These are phyloP conservation scores for Eremobia ochroleuca DNA, from an alignment of 2,888 invertebrate genomes.

Conservation along the genomic window DNA sequence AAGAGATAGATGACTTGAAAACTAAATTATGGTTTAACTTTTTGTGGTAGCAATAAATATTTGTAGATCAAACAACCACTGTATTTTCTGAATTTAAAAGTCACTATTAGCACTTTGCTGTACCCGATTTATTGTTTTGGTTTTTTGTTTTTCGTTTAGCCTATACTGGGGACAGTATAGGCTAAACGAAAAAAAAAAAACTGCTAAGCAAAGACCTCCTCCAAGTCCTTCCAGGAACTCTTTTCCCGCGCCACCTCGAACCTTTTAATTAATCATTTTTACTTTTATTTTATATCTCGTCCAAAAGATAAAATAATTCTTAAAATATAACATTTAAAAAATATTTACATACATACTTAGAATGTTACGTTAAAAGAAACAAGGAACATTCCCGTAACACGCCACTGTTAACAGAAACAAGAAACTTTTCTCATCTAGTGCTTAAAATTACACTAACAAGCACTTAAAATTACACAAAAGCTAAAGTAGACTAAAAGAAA, in stretches of 20 bases:
- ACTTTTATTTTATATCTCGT: background rate
- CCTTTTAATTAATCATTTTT: background rate
- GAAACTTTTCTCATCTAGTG: conserved; percentile 35
- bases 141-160: background rate
- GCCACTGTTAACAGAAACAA: conserved; percentile 27
- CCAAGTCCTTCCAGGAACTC: background rate
- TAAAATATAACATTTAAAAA: background rate
- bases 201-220: background rate
- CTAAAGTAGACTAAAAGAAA: conserved; percentile 16
- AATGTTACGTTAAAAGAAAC: background rate
- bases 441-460: conserved; percentile 48
- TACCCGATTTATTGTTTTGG: background rate
- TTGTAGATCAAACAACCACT: background rate
- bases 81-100: background rate
- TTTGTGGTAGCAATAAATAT: background rate
- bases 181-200: too few relatives aligned
- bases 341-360: background rate
- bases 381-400: conserved; percentile 21
- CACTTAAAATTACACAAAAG: too few relatives aligned
- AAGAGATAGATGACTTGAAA: background rate
- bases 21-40: background rate
- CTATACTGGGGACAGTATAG: too few relatives aligned
- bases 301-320: background rate
- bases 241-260: background rate
- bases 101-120: too few relatives aligned